A percentile compares a stretch with the other conserved stretches of the same genome.
These are phyloP conservation scores for Rhagonycha fulva DNA, from an alignment of 2,888 invertebrate genomes.

Conservation along the genomic window DNA sequence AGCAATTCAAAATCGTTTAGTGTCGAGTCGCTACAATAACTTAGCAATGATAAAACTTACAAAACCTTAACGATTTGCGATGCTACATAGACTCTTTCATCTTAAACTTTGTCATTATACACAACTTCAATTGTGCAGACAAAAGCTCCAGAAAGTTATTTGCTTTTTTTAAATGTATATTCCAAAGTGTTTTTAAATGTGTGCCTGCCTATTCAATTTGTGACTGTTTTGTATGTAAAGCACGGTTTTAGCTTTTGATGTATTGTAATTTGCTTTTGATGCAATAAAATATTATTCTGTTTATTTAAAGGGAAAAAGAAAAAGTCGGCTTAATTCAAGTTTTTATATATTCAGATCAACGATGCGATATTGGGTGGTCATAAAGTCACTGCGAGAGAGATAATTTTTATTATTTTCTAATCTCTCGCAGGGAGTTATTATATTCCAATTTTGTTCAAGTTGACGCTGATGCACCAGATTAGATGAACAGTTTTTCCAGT, in stretches of 20 bases:
- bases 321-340: not conserved
- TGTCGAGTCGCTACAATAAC: constrained; percentile 20
- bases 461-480: too few relatives aligned
- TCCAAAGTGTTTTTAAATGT: constrained; percentile 42
- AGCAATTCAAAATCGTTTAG: constrained; percentile 40
- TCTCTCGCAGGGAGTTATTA: too few relatives aligned
- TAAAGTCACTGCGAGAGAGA: not conserved
- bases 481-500: too few relatives aligned
- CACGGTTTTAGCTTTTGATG: constrained; percentile 23
- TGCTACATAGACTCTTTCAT: constrained; percentile 34
- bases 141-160: constrained; percentile 41
- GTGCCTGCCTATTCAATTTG: constrained; percentile 36
- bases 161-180: constrained; percentile 42
- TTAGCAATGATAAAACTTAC: constrained; percentile 25
- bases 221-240: constrained; percentile 15
- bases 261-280: constrained; percentile 21
- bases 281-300: not conserved
- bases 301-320: not conserved
- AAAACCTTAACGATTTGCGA: constrained; percentile 31
- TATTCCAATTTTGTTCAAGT: too few relatives aligned
- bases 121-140: constrained; percentile 37
- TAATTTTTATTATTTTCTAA: too few relatives aligned
- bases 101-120: constrained; percentile 37
- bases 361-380: not conserved
- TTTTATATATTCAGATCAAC: not conserved